phyloP scores from a whole-genome alignment of 2,888 invertebrate genomes.

The Limenitis arthemis region DNA sequence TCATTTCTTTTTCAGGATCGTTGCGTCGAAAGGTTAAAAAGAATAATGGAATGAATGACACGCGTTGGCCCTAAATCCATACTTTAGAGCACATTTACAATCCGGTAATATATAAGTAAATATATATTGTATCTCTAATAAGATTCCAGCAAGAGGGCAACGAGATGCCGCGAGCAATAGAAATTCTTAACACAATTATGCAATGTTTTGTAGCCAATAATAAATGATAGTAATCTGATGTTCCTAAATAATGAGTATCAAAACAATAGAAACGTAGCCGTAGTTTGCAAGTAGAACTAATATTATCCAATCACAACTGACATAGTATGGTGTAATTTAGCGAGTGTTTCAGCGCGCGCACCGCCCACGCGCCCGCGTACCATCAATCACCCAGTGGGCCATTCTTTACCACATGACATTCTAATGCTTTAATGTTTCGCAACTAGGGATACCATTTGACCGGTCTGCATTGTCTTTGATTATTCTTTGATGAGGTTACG shows the following conservation, averaged over 20 bases:
- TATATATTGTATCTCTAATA: too few species aligned
- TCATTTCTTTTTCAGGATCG: too few species aligned
- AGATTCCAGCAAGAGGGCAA: too few species aligned
- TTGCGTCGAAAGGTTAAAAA: too few species aligned
- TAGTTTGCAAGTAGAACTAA: slow-evolving; percentile 21
- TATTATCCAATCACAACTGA: slow-evolving; percentile 35
- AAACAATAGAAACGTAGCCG: slow-evolving; percentile 26
- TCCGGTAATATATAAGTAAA: too few species aligned
- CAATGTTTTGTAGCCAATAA: slow-evolving; percentile 22
- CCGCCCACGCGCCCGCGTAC: slow-evolving; percentile 45
- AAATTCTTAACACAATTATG: slow-evolving; percentile 25
- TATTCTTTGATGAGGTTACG: slow-evolving; percentile 32
- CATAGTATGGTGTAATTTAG: slow-evolving; percentile 48
- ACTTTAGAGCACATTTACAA: too few species aligned
- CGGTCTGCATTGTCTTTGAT: slow-evolving; percentile 34
- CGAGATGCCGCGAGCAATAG: neutral
- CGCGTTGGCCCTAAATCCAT: too few species aligned
- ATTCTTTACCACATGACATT: slow-evolving; percentile 58
- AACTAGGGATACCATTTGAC: slow-evolving; percentile 50
- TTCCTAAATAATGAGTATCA: slow-evolving; percentile 20
- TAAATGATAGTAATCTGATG: slow-evolving; percentile 23
- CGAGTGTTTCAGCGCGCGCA: slow-evolving; percentile 49
- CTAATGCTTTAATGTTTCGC: slow-evolving; percentile 56
- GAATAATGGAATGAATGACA: too few species aligned
- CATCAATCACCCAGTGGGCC: slow-evolving; percentile 57